phyloP scores from a whole-genome alignment of 1,140 invertebrate genomes.

The Magallana ariakensis region DNA sequence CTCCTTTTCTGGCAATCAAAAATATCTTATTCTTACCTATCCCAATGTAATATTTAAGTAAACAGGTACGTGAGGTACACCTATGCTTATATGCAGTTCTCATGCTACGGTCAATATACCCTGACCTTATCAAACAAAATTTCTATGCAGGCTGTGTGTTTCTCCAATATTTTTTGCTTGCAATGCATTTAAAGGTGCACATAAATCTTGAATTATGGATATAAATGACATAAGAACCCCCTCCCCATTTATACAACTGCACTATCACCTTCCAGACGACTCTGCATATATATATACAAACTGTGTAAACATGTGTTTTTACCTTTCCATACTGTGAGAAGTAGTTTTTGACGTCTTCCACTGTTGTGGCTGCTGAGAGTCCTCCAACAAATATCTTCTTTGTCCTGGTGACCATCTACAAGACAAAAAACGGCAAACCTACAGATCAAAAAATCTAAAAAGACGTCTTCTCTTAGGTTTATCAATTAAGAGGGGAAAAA shows the following conservation, averaged over 20 bases:
- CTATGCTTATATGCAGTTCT: background rate
- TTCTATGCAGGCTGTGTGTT: background rate
- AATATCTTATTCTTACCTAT: background rate
- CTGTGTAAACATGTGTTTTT: conserved; percentile 76
- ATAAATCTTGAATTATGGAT: too few relatives aligned
- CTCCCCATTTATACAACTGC: background rate
- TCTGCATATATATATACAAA: too few relatives aligned
- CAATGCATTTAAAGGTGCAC: too few relatives aligned
- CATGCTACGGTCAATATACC: conserved; percentile 16
- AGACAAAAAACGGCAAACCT: conserved; percentile 60
- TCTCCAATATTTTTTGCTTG: too few relatives aligned
- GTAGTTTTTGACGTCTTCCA: conserved; percentile 99
- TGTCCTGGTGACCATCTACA: conserved; percentile 99
- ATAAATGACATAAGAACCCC: background rate
- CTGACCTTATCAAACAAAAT: background rate
- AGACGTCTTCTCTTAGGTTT: background rate
- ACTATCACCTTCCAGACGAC: background rate
- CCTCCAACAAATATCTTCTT: conserved; percentile 99
- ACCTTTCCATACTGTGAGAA: conserved; percentile 99
- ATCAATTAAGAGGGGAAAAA: conserved; percentile 21
- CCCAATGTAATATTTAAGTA: background rate
- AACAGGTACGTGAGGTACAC: background rate
- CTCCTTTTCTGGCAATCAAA: background rate
- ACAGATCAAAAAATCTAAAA: background rate
- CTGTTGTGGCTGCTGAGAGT: conserved; percentile 97